Percentiles rank a stretch among this genome's conserved stretches.
phyloP scores from a whole-genome alignment of 2,113 vertebrate genomes.

The Atlantisia rogersi region DNA sequence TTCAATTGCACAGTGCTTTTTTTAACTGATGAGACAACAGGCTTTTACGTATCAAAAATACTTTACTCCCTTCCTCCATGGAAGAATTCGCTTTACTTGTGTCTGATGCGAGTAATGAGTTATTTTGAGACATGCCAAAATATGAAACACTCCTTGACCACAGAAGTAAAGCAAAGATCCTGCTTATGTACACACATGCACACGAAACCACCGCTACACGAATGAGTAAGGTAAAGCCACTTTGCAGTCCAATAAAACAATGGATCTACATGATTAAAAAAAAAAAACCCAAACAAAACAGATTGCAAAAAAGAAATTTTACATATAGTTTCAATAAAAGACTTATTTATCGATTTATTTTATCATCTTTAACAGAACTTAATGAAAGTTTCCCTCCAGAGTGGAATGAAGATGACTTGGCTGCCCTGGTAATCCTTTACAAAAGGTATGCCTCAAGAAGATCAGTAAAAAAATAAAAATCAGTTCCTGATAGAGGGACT shows the following conservation, averaged over 20 bases:
- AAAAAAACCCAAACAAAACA: background rate
- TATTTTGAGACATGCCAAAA: background rate
- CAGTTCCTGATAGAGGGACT: background rate
- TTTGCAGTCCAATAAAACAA: background rate
- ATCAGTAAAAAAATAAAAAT: background rate
- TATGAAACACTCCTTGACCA: background rate
- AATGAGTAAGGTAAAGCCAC: background rate
- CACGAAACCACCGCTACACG: background rate
- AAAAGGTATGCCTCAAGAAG: background rate
- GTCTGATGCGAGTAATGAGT: background rate
- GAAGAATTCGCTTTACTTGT: background rate
- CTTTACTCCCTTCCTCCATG: background rate
- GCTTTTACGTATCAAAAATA: background rate
- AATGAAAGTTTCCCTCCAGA: background rate
- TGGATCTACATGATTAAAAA: background rate
- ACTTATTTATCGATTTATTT: background rate
- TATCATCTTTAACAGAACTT: background rate
- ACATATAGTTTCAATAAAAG: background rate
- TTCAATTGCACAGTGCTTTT: background rate
- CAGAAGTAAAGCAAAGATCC: background rate
- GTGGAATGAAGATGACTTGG: background rate
- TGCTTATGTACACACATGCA: background rate
- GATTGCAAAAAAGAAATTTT: background rate
- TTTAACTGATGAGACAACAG: background rate
- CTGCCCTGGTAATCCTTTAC: background rate